Evolutionary conservation across 2,113 vertebrate species (phyloP).

Genomic region (Colinus virginianus): DNA sequence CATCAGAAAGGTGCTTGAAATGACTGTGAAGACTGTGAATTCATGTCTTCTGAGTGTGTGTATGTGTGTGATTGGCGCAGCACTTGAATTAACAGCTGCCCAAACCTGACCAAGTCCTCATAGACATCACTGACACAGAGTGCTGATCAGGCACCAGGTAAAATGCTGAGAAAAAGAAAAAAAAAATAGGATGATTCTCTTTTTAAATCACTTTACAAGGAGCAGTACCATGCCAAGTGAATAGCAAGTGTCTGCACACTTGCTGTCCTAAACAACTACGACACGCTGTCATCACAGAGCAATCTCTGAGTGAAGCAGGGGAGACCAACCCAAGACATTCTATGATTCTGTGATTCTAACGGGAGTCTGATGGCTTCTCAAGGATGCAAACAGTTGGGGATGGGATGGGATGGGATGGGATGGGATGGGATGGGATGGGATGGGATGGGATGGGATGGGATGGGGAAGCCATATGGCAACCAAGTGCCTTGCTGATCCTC

Average conservation of each 20-base stretch:
- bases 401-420: fast-evolving
- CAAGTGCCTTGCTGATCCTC: neutral
- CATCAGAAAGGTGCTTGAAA: neutral
- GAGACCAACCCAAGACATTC: too few species aligned
- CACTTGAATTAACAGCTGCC: neutral
- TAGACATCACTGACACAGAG: neutral
- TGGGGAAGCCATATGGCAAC: fast-evolving
- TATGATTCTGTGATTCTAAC: neutral
- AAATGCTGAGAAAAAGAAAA: neutral
- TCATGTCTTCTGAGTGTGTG: neutral
- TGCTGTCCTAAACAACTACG: slow-evolving; percentile 5
- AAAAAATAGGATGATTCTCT: neutral
- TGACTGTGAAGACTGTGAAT: neutral
- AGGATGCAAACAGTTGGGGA: neutral
- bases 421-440: neutral
- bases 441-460: fast-evolving
- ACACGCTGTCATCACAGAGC: neutral
- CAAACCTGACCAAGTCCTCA: neutral
- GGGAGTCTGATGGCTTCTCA: neutral
- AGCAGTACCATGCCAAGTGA: neutral
- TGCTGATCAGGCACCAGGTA: neutral
- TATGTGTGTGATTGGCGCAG: neutral
- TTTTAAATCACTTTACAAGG: neutral
- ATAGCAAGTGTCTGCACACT: neutral
- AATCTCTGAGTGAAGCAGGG: neutral